Conservation (phyloP, 92 coral and sea anemone genomes). For the Zoanthus solanderi region DNA sequence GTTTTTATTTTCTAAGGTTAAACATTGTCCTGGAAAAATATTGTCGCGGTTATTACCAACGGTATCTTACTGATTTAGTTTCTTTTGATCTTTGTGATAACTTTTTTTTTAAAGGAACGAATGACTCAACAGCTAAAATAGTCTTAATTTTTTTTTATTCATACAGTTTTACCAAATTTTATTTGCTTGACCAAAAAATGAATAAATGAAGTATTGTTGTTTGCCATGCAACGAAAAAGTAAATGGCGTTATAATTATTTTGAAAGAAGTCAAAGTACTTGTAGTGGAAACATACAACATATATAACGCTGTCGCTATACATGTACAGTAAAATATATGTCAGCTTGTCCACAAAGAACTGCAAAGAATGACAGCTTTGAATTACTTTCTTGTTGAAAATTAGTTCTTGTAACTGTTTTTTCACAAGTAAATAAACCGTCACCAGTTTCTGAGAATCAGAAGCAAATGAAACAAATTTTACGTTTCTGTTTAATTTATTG, state of each 20-base stretch:
- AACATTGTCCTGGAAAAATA: background rate
- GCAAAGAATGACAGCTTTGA: background rate
- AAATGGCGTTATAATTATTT: background rate
- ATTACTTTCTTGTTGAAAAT: background rate
- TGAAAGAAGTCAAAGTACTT: background rate
- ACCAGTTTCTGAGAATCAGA: background rate
- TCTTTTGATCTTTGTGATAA: background rate
- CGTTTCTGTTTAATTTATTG: no score
- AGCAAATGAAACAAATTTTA: background rate
- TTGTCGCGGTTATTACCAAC: background rate
- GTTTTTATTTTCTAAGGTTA: background rate
- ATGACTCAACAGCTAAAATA: background rate
- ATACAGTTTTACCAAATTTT: background rate
- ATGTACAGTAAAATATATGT: slow-evolving; percentile 2
- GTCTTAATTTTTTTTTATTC: background rate
- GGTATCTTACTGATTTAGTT: background rate
- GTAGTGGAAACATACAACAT: background rate
- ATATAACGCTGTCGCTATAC: background rate
- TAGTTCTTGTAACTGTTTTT: background rate
- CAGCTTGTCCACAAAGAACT: background rate
- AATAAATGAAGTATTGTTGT: background rate
- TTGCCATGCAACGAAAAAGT: background rate
- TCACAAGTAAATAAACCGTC: background rate
- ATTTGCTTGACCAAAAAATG: background rate
- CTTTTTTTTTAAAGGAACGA: background rate